These are phyloP conservation scores for Sebastes glaucus DNA, from an alignment of 2,797 vertebrate genomes.

Conservation along the genomic window DNA sequence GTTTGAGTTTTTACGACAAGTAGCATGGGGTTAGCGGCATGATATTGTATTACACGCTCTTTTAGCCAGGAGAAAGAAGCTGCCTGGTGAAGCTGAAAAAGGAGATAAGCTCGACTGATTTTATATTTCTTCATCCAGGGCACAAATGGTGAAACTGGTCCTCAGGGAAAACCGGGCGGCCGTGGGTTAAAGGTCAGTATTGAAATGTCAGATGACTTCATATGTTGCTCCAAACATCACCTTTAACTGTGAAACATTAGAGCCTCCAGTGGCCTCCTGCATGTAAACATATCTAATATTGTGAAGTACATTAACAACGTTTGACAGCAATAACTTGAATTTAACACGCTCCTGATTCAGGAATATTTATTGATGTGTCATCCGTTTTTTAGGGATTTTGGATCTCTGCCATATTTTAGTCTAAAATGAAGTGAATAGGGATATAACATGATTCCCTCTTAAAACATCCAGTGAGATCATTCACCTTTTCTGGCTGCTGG, in stretches of 20 bases:
- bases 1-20: not conserved
- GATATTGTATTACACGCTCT: not conserved
- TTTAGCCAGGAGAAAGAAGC: not conserved
- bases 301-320: not conserved
- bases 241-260: constrained; percentile 24
- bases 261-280: not conserved
- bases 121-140: constrained; percentile 76
- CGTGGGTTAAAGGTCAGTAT: constrained; percentile 85
- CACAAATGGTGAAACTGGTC: constrained; percentile 80
- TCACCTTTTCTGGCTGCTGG: not conserved
- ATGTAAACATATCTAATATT: not conserved
- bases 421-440: not conserved
- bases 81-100: not conserved
- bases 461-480: not conserved
- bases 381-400: not conserved
- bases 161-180: constrained; percentile 78
- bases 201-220: constrained; percentile 39
- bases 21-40: not conserved
- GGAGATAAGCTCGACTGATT: constrained; percentile 23
- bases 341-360: not conserved
- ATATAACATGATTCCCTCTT: not conserved
- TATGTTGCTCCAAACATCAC: constrained; percentile 23
- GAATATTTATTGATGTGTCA: not conserved
- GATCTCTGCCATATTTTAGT: not conserved
- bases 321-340: not conserved